Evolutionary conservation across 1,140 invertebrate genomes (phyloP), one percentile per base, ranked within the genome.

Genomic region (Luehdorfia chinensis): DNA sequence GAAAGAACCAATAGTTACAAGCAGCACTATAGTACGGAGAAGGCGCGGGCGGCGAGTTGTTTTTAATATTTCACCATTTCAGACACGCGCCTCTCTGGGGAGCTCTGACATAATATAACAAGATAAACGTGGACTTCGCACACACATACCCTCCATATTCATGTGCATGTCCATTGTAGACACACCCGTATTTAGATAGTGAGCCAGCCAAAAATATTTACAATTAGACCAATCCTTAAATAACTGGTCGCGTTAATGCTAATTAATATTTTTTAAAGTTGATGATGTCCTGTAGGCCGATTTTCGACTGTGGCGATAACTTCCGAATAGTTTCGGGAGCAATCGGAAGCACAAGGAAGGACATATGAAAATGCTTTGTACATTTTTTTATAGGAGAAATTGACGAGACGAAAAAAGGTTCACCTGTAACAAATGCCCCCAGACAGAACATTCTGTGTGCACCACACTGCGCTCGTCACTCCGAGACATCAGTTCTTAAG

Each of bases 31-130:
- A 37, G 18, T 11, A 37, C 15, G 21, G 18, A 37, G 34, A 31
- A 51, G 43, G 52, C 51, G 49, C 43, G 47, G 45, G 55, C 50
- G 36, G 43, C 34, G 43, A 46, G 55, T 61, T 39, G 44, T 55
- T 69, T 65, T 75, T 75, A 69, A 75, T 75, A 69, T 69, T 75
- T 69, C 71, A 69, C 58, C 34, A 60, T 59, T 60, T 63, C 59
- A 64, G 60, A 58, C 67, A 71, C 68, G 67, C 67, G 68, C 49
- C 60, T 72, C 71, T 75, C 68, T 54, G 63, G 71, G 71, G 71
- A 75, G 30, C 28, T 32, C 32, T 48, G 55, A 46, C 49, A 47
- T 18, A 50, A 55, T 31, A 59, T 31, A 59, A 57, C 56, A 56
- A 56, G 53, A 49, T 47, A 55, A 50, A 55, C 49, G 47, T 43